Base-by-base conservation (phyloP, 1,140 invertebrate species). In the Drosophila parabipectinata region DNA sequence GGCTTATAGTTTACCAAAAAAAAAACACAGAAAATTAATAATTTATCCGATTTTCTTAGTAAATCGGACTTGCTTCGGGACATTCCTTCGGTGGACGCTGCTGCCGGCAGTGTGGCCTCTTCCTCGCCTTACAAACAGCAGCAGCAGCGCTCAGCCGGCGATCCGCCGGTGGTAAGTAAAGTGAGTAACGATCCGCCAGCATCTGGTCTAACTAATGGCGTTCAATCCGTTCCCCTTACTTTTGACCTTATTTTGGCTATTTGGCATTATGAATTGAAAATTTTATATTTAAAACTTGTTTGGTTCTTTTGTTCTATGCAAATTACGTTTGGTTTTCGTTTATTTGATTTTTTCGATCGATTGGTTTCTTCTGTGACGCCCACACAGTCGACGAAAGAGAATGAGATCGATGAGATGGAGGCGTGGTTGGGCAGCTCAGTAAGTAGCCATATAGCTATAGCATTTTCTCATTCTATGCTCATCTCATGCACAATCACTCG, bases 351-450 rank as follows among this genome's bases (percentile, higher is more conserved):
- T 50, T 67, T 61, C 48, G 47, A 72, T 71, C 60, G 56, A 45
- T 63, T 75, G 67, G 58, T 69, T 77, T 55, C 44, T 72, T 79
- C 52, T 66, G 64, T 80, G 77, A 61, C 73, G 48, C 66, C 71
- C 56, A 72, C 58, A 71, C 78, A 92, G 79, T 95, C 95, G 93
- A 93, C 95, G 95, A 95, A 95, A 93, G 96, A 97, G 90, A 95
- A 95, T 92, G 97, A 98, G 92, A 97, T 98, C 93, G 97, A 97
- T 93, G 97, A 98, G 93, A 98, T 98, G 95, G 97, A 97, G 80
- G 96, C 96, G 85, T 98, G 97, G 97, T 94, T 98, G 83, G 95
- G 94, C 87, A 95, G 93, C 77, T 93, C 93, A 90, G 94, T 94
- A 93, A 94, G 93, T 93, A 91, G 83, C 57, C 52, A 44, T 54